Evolutionary conservation across 2,797 vertebrate species (phyloP).

Genomic region (Eutrigla gurnardus): DNA sequence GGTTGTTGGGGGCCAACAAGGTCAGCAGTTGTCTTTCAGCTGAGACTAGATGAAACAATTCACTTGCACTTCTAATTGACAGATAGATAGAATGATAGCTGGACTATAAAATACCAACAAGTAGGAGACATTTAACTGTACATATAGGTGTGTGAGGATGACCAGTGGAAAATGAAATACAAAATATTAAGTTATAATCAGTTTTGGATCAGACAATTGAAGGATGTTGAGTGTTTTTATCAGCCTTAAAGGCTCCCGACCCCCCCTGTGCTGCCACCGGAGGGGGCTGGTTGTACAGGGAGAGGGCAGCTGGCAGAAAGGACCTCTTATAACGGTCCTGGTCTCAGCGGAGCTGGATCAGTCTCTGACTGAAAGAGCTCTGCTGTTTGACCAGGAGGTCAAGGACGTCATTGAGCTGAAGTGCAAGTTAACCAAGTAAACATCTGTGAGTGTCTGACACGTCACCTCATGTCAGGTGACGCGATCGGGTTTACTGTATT

Average conservation of each 20-base stretch:
- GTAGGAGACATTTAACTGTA: not conserved
- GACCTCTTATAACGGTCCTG: not conserved
- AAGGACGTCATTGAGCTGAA: constrained; percentile 7
- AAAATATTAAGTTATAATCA: not conserved
- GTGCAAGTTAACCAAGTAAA: constrained; percentile 2
- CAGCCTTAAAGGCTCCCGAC: not conserved
- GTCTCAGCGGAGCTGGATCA: not conserved
- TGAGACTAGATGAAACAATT: constrained; percentile 32
- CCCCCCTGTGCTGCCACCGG: not conserved
- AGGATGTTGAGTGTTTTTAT: constrained; percentile 2
- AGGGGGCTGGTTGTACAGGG: not conserved
- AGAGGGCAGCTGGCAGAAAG: not conserved
- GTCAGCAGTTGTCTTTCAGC: constrained; percentile 40
- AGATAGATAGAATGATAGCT: not conserved
- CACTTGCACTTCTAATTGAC: constrained; percentile 59
- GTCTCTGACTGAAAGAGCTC: not conserved
- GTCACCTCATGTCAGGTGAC: not conserved
- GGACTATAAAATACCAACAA: too few species aligned
- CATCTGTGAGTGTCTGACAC: not conserved
- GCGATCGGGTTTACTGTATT: constrained; percentile 5
- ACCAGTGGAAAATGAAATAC: not conserved
- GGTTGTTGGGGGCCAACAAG: constrained; percentile 15
- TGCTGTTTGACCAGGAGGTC: not conserved
- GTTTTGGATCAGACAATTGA: not conserved
- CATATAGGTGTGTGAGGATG: not conserved